Base-by-base conservation (phyloP, 2,888 invertebrate species). In the Acanthosoma haemorrhoidale region DNA sequence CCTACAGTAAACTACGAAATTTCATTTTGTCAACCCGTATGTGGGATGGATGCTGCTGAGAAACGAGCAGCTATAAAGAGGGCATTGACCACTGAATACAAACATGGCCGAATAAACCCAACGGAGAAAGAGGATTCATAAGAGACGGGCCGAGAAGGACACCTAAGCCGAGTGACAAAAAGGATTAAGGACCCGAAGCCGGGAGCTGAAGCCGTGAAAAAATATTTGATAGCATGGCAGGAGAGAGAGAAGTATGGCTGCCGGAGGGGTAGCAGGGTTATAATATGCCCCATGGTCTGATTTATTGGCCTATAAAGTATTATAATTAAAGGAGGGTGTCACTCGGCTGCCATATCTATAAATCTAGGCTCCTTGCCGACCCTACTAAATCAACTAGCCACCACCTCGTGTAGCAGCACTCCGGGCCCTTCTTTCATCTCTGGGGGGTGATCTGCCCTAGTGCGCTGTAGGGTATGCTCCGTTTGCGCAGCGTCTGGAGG, bases 241-340 rank as follows among this genome's bases (percentile, higher is more conserved):
- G 51, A 51, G 51, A 21, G 43, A 25, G 25, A 51, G 51, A 51
- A 51, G 51, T 51, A 51, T 51, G 51, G 51, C 51, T 21, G 51
- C 25, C 25, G n/a, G 21, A 51, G 51, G 51, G 51, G 51, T 51
- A 25, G 69, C 67, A 64, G 74, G 74, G 74, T 72, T 75, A 75
- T 75, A 75, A 75, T 75, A 75, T 73, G 75, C 73, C 74, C 70
- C 74, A 68, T 70, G 68, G 78, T 79, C 82, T 87, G 87, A 87
- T 87, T 87, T 87, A 87, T 87, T 85, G 86, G 85, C 85, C 87
- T 86, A 87, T 87, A 87, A 87, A 87, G 87, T 87, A 87, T 87
- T 87, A 87, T 87, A 87, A 87, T 87, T 87, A 87, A 87, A 87
- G 86, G 86, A 84, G 81, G 80, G 80, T 82, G 82, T 82, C 82